phyloP scores from a whole-genome alignment of 2,888 invertebrate genomes.

The Tachina lurida region DNA sequence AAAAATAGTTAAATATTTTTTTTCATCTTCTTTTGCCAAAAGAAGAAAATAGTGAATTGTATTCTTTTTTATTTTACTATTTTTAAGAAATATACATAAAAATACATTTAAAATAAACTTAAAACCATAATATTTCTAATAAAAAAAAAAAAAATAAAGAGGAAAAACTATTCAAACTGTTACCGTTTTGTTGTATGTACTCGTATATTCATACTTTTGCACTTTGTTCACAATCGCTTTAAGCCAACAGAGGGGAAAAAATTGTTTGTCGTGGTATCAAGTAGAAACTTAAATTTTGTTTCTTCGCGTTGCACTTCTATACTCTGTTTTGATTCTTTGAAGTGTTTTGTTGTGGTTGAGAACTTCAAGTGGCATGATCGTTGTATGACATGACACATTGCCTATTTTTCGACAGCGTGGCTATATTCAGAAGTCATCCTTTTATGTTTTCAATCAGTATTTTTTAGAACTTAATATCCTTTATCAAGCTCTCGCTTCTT shows the following conservation, averaged over 20 bases:
- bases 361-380: neutral
- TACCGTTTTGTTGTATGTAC: conserved; percentile 24
- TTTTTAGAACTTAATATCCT: no score
- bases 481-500: no score
- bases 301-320: neutral
- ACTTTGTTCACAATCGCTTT: conserved; percentile 50
- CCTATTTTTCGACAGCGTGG: no score
- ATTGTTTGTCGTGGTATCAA: conserved; percentile 30
- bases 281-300: conserved; percentile 14
- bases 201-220: conserved; percentile 27
- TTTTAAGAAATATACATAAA: conserved; percentile 38
- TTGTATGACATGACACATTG: no score
- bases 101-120: conserved; percentile 41
- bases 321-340: neutral
- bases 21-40: neutral
- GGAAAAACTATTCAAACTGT: conserved; percentile 34
- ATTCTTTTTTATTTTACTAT: neutral
- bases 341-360: conserved; percentile 18
- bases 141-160: neutral
- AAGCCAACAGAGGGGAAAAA: conserved; percentile 35
- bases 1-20: conserved; percentile 28
- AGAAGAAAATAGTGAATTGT: neutral
- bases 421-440: no score
- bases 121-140: neutral
- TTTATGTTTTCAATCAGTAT: no score